Percentiles rank a stretch among this genome's conserved stretches.
phyloP scores from a whole-genome alignment of 2,113 vertebrate genomes.

The Erythrocercus mccallii region DNA sequence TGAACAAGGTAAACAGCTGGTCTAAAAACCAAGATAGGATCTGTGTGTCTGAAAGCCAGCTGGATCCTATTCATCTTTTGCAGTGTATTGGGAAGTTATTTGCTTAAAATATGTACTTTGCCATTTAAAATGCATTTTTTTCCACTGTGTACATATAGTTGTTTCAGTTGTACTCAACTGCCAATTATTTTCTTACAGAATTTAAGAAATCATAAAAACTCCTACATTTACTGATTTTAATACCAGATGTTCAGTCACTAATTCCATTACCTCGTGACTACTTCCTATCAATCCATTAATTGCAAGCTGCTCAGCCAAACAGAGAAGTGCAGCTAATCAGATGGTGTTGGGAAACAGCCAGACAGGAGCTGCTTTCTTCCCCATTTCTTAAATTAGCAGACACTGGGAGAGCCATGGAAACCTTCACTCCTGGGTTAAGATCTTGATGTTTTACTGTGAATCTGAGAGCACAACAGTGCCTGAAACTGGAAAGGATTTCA shows the following conservation, averaged over 20 bases:
- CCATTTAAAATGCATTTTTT: neutral
- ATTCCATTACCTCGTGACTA: constrained; percentile 68
- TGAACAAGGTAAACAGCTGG: constrained; percentile 49
- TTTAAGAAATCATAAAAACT: constrained; percentile 55
- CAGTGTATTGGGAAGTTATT: neutral
- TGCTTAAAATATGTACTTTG: neutral
- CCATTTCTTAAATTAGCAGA: constrained; percentile 30
- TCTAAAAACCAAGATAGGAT: constrained; percentile 28
- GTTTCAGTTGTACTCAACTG: neutral
- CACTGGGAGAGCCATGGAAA: neutral
- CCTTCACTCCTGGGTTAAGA: neutral
- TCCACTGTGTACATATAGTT: neutral
- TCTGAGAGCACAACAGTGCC: neutral
- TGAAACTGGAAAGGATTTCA: neutral
- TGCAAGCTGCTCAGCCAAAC: constrained; percentile 72
- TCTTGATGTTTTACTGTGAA: neutral
- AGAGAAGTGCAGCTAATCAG: constrained; percentile 58
- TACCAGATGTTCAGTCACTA: constrained; percentile 74
- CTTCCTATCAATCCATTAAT: constrained; percentile 77
- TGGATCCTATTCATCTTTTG: constrained; percentile 59
- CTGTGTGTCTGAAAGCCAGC: constrained; percentile 45
- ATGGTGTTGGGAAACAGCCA: constrained; percentile 59
- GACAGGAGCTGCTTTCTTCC: constrained; percentile 34
- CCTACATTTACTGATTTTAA: constrained; percentile 63
- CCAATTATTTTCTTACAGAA: constrained; percentile 47